Percentiles rank a stretch among this genome's conserved stretches.
Conservation (phyloP, 2,888 invertebrate genomes). For the Allolobophora icterica region DNA sequence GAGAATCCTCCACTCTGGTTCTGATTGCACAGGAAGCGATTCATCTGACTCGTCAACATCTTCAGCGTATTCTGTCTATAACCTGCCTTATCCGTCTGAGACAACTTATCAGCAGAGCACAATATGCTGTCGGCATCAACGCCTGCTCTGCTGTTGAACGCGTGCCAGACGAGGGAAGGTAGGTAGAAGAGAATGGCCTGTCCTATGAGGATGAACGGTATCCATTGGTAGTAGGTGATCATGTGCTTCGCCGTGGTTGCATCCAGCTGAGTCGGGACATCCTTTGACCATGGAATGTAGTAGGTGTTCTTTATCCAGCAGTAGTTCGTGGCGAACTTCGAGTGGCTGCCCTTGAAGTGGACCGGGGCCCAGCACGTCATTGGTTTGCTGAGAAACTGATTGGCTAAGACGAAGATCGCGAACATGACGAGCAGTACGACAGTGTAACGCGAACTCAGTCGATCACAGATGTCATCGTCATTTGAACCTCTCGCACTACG, state of each 20-base stretch:
- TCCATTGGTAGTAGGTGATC: conserved; percentile 53
- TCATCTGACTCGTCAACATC: conserved; percentile 42
- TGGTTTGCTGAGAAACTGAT: conserved; percentile 46
- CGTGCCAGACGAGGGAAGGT: conserved; percentile 63
- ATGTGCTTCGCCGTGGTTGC: conserved; percentile 46
- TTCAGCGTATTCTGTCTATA: conserved; percentile 31
- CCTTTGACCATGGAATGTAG: conserved; percentile 48
- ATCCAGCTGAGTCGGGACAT: conserved; percentile 41
- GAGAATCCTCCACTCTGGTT: background rate
- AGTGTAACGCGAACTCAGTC: too few species aligned
- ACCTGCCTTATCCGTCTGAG: conserved; percentile 33
- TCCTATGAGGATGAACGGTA: conserved; percentile 59
- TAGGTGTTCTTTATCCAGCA: conserved; percentile 53
- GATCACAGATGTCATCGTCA: too few species aligned
- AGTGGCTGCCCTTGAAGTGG: conserved; percentile 49
- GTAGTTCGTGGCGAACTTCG: conserved; percentile 48
- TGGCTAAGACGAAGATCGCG: conserved; percentile 38
- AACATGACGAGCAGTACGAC: too few species aligned
- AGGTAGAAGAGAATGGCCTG: conserved; percentile 64
- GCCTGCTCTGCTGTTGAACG: conserved; percentile 59
- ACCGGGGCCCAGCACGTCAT: conserved; percentile 51
- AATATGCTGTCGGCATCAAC: conserved; percentile 46
- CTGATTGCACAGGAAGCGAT: conserved; percentile 40
- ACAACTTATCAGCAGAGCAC: conserved; percentile 33
- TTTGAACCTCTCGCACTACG: background rate